Evolutionary conservation across 2,888 invertebrate genomes (phyloP).

Genomic region (Ormia ochracea): DNA sequence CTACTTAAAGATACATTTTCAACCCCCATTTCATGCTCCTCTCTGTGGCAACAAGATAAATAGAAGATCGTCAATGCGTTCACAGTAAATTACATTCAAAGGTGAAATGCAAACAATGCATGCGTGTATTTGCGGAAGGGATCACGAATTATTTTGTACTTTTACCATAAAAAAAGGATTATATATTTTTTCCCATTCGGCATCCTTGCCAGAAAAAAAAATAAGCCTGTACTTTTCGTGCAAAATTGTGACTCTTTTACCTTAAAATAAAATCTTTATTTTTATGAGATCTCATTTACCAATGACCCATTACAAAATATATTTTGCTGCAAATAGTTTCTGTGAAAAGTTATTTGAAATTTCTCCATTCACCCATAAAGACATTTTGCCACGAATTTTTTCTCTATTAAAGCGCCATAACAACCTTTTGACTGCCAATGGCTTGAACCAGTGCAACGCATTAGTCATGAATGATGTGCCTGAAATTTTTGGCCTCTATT

Average conservation of each 20-base stretch:
- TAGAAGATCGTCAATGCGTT: slow-evolving; percentile 68
- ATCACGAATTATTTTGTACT: slow-evolving; percentile 65
- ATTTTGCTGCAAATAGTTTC: slow-evolving; percentile 31
- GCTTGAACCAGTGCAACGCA: slow-evolving; percentile 41
- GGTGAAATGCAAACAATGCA: slow-evolving; percentile 74
- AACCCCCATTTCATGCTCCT: slow-evolving; percentile 35
- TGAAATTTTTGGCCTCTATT: background rate
- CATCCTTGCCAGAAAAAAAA: slow-evolving; percentile 21
- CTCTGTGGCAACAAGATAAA: slow-evolving; percentile 7
- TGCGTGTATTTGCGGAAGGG: slow-evolving; percentile 56
- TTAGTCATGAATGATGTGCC: slow-evolving; percentile 34
- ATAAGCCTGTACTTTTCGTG: slow-evolving; percentile 64
- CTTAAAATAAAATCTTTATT: slow-evolving; percentile 66
- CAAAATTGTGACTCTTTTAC: slow-evolving; percentile 70
- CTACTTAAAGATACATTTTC: slow-evolving; percentile 45
- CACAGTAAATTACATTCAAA: slow-evolving; percentile 73
- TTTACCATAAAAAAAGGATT: slow-evolving; percentile 55
- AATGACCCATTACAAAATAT: slow-evolving; percentile 35
- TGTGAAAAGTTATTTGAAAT: slow-evolving; percentile 38
- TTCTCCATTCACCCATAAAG: slow-evolving; percentile 61
- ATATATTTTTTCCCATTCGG: slow-evolving; percentile 61
- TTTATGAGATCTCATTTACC: background rate
- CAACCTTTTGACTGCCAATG: slow-evolving; percentile 40
- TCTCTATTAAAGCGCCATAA: slow-evolving; percentile 40
- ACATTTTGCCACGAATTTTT: slow-evolving; percentile 57